Evolutionary conservation across 1,140 invertebrate species (phyloP), one percentile per base, ranked within the genome.

Genomic region (Chironomus tepperi): DNA sequence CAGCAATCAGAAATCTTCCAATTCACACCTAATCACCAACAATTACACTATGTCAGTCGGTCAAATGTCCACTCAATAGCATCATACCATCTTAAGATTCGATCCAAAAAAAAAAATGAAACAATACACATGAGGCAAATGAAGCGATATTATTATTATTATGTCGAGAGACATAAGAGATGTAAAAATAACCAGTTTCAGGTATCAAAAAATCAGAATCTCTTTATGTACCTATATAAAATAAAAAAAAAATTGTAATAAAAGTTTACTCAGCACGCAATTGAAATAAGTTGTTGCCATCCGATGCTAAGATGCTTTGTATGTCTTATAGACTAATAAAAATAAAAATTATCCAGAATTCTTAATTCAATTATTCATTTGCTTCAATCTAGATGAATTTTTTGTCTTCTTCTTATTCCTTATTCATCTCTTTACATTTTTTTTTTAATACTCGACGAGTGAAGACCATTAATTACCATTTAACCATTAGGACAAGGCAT

Each of bases 331-430:
- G n/a, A 57, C 47, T 12, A 57, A 57, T 57, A 57, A 57, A 57
- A 57, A 12, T 57, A n/a, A 57, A 34, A 34, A 34, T 34, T 34
- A 34, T 34, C 24, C 24, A 57, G n/a, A 57, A 57, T 57, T 57
- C 47, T 57, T 57, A 57, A 57, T 57, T 57, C 47, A 57, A 57
- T 57, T 57, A 57, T 57, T 57, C 47, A 57, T 57, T 57, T 57
- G 47, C 47, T 57, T 57, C 47, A 57, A 57, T 57, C 47, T 57
- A 57, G 47, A 57, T 57, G 47, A 57, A 57, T 57, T 57, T 57
- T 57, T 47, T 10, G 2, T 47, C 47, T 57, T n/a, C 47, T 57
- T 57, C 47, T 57, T 57, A 47, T n/a, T 57, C 47, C 47, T n/a
- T 57, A 12, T 34, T n/a, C 43, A 47, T 47, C 43, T 47, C 43